Base-by-base conservation (phyloP, 2,888 invertebrate species). In the Sphaeridia pumilis region DNA sequence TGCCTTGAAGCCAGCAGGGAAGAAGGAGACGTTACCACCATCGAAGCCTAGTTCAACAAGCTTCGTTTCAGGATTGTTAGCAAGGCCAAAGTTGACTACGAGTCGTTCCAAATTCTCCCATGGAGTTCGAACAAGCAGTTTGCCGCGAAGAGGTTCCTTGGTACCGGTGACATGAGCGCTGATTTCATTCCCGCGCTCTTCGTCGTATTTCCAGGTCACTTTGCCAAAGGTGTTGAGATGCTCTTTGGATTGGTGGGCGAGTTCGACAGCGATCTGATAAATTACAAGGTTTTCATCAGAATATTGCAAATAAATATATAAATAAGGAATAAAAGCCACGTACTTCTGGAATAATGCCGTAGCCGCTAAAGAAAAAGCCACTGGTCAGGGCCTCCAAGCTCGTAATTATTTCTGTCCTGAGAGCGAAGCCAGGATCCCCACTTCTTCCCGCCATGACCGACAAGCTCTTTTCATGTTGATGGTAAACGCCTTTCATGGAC, bases 291-390 rank as follows among this genome's bases (percentile, higher is more conserved):
- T 31, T 31, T 14, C 31, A 10, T 14, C 31, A 31, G 10, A 10
- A 10, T 31, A 10, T 31, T 14, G 10, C 14, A 31, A 31, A 7
- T 10, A 31, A 14, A 14, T 20, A 12, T 20, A 38, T 38, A 17
- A 17, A 7, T 27, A n/a, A n/a, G 20, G n/a, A 27, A 45, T 27
- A 21, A 5, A 26, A 45, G 26, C 22, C 7, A 46, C 35, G 31
- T 54, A 63, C 61, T 47, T 57, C 41, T 17, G 61, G 61, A 20
- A 62, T 49, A 10, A 52, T 46, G 2, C 44, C 38, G 45, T 59
- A 62, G 5, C 64, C 61, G 21, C 38, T 52, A 21, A 60, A 58
- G 3, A 55, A 44, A 25, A 59, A 41, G 1, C 24, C 21, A 4
- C 21, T 24, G 7, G 22, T 45, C 12, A 46, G 22, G 17, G 25